These are phyloP conservation scores for Lineus longissimus DNA, from an alignment of 1,140 invertebrate species.

Conservation along the genomic window DNA sequence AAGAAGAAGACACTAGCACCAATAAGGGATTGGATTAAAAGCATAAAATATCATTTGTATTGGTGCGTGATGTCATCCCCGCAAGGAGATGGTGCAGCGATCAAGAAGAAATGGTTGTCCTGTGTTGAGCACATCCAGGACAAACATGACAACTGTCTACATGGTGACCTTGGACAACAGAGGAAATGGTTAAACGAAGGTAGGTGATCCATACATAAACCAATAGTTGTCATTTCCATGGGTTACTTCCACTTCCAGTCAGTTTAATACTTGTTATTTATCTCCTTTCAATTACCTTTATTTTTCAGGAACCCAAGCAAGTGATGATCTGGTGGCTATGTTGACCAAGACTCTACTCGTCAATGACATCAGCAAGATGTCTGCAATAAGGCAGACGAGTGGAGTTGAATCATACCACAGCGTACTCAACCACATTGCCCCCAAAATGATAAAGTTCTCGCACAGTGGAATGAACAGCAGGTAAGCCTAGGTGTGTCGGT, in stretches of 20 bases:
- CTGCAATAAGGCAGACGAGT: conserved; percentile 5
- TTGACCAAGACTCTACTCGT: background rate
- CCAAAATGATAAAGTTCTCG: conserved; percentile 23
- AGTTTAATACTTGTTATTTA: background rate
- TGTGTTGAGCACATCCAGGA: conserved; percentile 10
- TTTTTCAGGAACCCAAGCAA: background rate
- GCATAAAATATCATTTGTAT: conserved; percentile 1
- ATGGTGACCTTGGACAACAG: background rate
- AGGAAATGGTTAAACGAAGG: background rate
- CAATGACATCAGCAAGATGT: conserved; percentile 1
- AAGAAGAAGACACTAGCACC: background rate
- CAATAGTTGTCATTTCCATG: conserved; percentile 5
- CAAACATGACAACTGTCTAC: background rate
- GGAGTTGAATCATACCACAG: conserved; percentile 20
- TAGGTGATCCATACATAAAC: background rate
- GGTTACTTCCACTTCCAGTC: background rate
- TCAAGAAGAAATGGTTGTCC: conserved; percentile 22
- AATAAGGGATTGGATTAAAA: background rate
- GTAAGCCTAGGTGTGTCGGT: conserved; percentile 4
- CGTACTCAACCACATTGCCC: conserved; percentile 25
- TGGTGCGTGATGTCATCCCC: conserved; percentile 1
- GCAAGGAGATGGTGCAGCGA: conserved; percentile 9
- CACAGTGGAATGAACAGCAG: conserved; percentile 22
- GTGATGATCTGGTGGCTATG: background rate
- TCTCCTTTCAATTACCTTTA: background rate